Evolutionary conservation across 2,888 invertebrate genomes (phyloP).

Genomic region (Standfussiana lucernea): DNA sequence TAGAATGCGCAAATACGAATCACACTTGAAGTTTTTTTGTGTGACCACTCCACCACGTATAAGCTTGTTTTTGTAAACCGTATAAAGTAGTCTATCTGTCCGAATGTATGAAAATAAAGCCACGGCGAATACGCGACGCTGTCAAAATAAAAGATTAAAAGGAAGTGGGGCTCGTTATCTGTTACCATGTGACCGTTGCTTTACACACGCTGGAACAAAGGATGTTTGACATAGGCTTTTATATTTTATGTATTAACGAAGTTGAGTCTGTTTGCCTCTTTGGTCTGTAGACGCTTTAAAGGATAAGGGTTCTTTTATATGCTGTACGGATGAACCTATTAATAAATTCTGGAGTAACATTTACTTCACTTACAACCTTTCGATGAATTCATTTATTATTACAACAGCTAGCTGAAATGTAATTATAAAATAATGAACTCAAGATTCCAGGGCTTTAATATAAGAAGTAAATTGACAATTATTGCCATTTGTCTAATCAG

Average conservation of each 20-base stretch:
- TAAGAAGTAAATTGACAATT: too few relatives aligned
- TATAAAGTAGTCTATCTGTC: background rate
- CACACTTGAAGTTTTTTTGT: background rate
- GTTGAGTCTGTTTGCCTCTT: constrained; percentile 8
- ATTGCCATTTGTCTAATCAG: background rate
- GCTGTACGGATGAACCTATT: background rate
- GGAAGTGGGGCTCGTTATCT: constrained; percentile 42
- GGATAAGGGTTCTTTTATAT: background rate
- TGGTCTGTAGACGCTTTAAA: background rate
- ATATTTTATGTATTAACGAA: constrained; percentile 27
- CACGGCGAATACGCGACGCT: constrained; percentile 20
- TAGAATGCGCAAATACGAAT: constrained; percentile 8
- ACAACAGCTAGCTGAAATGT: background rate
- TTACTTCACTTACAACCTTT: background rate
- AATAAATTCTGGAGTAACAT: background rate
- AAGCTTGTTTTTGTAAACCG: constrained; percentile 14
- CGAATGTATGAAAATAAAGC: constrained; percentile 21
- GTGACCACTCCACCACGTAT: background rate
- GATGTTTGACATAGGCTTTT: constrained; percentile 21
- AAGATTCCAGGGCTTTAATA: too few relatives aligned
- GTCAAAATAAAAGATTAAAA: constrained; percentile 56
- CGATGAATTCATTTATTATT: background rate
- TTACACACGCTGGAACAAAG: constrained; percentile 38
- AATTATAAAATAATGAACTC: too few relatives aligned
- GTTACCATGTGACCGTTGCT: constrained; percentile 38